phyloP scores from a whole-genome alignment of 2,888 invertebrate species.

The Escarpia spicata region DNA sequence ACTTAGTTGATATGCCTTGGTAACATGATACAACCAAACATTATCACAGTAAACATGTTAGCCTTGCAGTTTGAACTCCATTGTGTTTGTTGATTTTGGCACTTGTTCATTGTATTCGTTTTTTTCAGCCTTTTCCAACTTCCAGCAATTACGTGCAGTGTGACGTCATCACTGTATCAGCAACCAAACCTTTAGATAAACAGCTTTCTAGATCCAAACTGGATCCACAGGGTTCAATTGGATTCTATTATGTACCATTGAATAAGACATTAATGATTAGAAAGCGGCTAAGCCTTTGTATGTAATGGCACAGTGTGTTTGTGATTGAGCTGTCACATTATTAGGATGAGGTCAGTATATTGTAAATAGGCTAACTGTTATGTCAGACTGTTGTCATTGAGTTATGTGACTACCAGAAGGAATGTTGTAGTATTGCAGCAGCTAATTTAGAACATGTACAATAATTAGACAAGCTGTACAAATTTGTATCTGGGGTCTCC shows the following conservation, averaged over 20 bases:
- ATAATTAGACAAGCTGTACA: too few species aligned
- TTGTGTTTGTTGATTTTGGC: background rate
- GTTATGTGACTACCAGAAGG: too few species aligned
- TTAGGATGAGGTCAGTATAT: background rate
- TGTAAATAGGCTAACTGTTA: background rate
- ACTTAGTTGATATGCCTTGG: background rate
- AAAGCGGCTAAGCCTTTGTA: background rate
- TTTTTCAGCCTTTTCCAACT: background rate
- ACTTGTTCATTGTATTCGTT: background rate
- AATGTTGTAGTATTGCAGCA: too few species aligned
- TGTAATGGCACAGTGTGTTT: background rate
- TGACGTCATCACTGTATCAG: background rate
- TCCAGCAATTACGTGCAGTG: background rate
- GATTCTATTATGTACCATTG: background rate
- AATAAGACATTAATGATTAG: background rate
- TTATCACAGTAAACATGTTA: background rate
- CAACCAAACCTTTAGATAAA: background rate
- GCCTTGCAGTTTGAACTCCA: background rate
- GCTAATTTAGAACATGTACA: too few species aligned
- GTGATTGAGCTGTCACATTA: background rate
- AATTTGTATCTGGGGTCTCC: too few species aligned
- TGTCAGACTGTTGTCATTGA: too few species aligned
- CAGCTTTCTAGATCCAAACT: background rate
- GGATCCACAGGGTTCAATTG: background rate
- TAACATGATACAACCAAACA: background rate